A percentile compares a stretch with the other conserved stretches of the same genome.
Evolutionary conservation across 2,797 vertebrate species (phyloP).

Genomic region (Fratercula arctica): DNA sequence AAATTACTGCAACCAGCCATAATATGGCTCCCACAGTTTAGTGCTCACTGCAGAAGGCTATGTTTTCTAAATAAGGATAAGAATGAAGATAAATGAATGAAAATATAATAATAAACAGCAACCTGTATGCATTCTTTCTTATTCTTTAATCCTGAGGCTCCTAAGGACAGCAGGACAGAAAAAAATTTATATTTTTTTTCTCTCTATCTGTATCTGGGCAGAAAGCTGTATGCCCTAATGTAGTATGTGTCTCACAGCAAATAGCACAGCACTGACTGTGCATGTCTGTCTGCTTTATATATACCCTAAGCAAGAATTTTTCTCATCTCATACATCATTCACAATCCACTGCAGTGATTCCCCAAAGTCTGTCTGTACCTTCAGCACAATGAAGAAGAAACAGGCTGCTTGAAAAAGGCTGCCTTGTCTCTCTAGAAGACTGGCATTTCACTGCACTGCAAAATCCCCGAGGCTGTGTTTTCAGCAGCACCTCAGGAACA

Average conservation of each 20-base stretch:
- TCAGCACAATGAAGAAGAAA: slow-evolving; percentile 26
- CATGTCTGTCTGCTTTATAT: not conserved
- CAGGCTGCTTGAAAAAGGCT: not conserved
- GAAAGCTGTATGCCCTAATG: not conserved
- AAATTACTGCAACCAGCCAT: not conserved
- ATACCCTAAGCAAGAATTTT: slow-evolving; percentile 17
- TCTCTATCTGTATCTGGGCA: slow-evolving; percentile 24
- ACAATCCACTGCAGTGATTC: slow-evolving; percentile 34
- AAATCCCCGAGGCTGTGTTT: not conserved
- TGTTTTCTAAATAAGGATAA: not conserved
- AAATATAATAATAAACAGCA: not conserved
- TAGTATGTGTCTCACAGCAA: not conserved
- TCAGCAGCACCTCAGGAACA: not conserved
- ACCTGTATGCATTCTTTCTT: not conserved
- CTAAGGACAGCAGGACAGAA: not conserved
- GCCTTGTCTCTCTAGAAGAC: not conserved
- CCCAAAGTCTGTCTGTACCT: slow-evolving; percentile 2
- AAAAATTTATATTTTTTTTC: not conserved
- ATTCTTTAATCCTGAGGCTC: not conserved
- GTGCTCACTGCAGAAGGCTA: not conserved
- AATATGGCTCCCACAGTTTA: not conserved
- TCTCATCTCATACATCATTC: slow-evolving; percentile 41
- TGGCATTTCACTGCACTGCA: not conserved
- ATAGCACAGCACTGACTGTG: not conserved
- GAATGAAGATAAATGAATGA: not conserved